Evolutionary conservation across 2,797 vertebrate species (phyloP).

Genomic region (Anolis apletophallus): DNA sequence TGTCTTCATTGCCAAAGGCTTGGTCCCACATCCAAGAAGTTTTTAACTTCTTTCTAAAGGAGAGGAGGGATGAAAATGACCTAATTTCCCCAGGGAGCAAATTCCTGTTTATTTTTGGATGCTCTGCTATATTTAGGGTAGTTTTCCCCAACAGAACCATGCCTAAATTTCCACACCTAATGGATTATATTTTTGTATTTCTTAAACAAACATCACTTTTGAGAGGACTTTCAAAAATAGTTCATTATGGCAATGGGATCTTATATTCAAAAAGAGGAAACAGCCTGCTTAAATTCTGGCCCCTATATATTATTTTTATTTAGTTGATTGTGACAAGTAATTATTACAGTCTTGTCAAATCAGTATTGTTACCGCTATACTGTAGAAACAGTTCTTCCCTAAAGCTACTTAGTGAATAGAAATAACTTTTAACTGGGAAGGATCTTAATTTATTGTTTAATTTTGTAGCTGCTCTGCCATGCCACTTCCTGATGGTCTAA

Average conservation of each 20-base stretch:
- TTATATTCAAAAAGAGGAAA: not conserved
- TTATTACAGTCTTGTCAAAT: not conserved
- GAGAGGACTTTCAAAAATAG: not conserved
- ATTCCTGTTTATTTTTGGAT: too few species aligned
- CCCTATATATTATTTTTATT: not conserved
- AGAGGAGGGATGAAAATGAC: too few species aligned
- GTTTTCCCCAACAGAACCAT: too few species aligned
- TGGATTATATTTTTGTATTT: not conserved
- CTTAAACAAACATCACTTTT: not conserved
- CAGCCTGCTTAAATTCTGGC: not conserved
- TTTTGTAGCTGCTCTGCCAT: not conserved
- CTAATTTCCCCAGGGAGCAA: too few species aligned
- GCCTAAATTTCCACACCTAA: not conserved
- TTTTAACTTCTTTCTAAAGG: too few species aligned
- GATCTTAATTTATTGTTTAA: not conserved
- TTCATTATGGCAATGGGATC: too few species aligned
- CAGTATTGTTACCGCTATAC: not conserved
- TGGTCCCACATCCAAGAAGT: too few species aligned
- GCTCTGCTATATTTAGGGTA: too few species aligned
- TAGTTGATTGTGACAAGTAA: not conserved
- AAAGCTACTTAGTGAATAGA: not conserved
- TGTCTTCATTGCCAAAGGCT: too few species aligned
- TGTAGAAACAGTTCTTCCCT: not conserved
- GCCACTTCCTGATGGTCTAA: not conserved
- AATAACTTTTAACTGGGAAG: not conserved